Percentiles rank a stretch among this genome's conserved stretches.
phyloP scores from a whole-genome alignment of 2,113 vertebrate genomes.

The Pedetes capensis region DNA sequence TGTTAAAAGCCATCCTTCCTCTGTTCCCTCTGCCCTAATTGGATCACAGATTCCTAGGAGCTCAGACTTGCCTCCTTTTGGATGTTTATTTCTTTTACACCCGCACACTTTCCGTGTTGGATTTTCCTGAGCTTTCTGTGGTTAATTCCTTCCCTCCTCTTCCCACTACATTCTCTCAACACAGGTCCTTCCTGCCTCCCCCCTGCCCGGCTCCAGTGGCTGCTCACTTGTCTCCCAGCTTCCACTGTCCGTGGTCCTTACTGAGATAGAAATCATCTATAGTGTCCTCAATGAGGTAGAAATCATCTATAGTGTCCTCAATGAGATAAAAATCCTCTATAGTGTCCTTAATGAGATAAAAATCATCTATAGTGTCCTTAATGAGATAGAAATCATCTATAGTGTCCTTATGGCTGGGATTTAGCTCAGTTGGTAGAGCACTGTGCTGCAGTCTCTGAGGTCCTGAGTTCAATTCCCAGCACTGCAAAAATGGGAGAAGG shows the following conservation, averaged over 20 bases:
- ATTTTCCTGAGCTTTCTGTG: background rate
- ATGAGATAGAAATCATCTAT: too few relatives aligned
- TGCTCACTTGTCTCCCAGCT: background rate
- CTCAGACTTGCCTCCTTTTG: background rate
- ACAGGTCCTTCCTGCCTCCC: background rate
- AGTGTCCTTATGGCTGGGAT: too few relatives aligned
- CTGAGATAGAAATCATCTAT: background rate
- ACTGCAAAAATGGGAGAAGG: too few relatives aligned
- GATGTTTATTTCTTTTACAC: background rate
- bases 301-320: too few relatives aligned
- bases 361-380: background rate
- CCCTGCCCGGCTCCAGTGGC: accelerated
- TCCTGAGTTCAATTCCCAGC: too few relatives aligned
- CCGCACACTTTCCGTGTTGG: too few relatives aligned
- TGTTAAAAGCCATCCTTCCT: background rate
- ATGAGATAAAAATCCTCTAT: too few relatives aligned
- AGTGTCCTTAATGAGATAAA: background rate
- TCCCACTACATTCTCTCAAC: background rate
- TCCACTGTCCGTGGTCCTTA: background rate
- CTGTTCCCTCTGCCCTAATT: background rate
- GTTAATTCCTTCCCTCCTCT: background rate
- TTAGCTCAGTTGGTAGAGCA: too few relatives aligned
- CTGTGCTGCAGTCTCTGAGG: too few relatives aligned
- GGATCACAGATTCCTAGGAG: background rate
- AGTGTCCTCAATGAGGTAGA: too few relatives aligned